Percentiles rank a stretch among this genome's conserved stretches.
Conservation (phyloP, 2,113 vertebrate genomes). For the Microtus ochrogaster region DNA sequence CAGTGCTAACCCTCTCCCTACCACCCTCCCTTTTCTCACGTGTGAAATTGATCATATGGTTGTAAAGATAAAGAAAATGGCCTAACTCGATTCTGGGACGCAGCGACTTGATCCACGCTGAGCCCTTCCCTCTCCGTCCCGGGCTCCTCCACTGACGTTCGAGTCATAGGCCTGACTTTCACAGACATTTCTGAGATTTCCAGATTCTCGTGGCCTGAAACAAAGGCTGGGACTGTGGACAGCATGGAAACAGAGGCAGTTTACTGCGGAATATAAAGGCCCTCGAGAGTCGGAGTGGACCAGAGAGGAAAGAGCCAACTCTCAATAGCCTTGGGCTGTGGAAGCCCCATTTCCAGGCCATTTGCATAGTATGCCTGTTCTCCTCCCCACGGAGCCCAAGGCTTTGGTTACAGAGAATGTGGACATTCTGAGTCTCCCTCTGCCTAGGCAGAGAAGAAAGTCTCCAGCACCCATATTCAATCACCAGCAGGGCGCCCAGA, state of each 20-base stretch:
- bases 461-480: background rate
- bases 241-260: background rate
- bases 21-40: background rate
- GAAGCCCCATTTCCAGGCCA: background rate
- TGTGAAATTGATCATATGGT: background rate
- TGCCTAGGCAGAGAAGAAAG: no score
- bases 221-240: background rate
- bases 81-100: no score
- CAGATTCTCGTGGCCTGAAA: background rate
- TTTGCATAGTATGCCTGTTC: background rate
- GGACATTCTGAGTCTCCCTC: background rate
- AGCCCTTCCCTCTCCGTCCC: background rate
- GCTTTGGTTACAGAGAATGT: background rate
- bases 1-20: background rate
- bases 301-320: background rate
- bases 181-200: background rate
- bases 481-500: background rate
- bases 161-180: no score
- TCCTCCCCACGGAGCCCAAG: background rate
- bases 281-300: background rate
- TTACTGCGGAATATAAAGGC: background rate
- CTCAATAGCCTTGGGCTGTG: background rate
- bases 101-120: background rate
- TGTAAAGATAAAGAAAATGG: background rate
- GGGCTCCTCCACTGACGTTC: background rate